These are phyloP conservation scores for Setophaga kirtlandii DNA, from an alignment of 2,113 vertebrate genomes.

Conservation along the genomic window DNA sequence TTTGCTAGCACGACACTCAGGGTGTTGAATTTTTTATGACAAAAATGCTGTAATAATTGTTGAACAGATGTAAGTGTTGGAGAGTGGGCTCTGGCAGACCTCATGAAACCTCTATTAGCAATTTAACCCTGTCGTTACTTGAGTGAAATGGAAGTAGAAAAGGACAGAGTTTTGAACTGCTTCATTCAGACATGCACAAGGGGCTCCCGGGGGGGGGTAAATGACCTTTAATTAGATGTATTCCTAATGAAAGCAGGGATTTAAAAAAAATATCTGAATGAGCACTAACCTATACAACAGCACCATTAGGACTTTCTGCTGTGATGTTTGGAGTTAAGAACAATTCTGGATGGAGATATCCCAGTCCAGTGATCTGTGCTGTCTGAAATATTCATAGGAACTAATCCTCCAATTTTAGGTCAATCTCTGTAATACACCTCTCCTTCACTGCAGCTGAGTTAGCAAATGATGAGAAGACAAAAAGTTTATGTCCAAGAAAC, in stretches of 20 bases:
- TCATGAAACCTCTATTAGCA: slow-evolving; percentile 93
- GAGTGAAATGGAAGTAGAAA: slow-evolving; percentile 10
- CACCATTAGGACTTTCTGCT: background rate
- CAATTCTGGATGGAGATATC: background rate
- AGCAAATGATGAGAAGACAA: background rate
- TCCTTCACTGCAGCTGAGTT: background rate
- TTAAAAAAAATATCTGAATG: background rate
- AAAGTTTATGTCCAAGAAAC: background rate
- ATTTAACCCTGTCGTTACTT: slow-evolving; percentile 85
- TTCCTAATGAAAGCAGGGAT: background rate
- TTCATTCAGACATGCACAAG: background rate
- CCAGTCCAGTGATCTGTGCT: background rate
- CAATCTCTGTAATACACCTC: background rate
- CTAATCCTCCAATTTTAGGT: background rate
- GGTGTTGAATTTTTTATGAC: slow-evolving; percentile 99
- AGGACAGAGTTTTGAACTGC: background rate
- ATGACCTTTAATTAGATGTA: slow-evolving; percentile 6
- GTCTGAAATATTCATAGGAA: background rate
- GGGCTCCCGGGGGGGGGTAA: background rate
- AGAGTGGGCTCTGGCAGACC: slow-evolving; percentile 90
- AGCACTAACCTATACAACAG: background rate
- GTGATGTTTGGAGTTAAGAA: background rate
- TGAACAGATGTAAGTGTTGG: slow-evolving; percentile 99
- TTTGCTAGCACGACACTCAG: slow-evolving; percentile 91
- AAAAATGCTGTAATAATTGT: slow-evolving; percentile 99